A percentile compares a stretch with the other conserved stretches of the same genome.
Evolutionary conservation across 2,888 invertebrate species (phyloP).

Genomic region (Lamellibrachia columna): DNA sequence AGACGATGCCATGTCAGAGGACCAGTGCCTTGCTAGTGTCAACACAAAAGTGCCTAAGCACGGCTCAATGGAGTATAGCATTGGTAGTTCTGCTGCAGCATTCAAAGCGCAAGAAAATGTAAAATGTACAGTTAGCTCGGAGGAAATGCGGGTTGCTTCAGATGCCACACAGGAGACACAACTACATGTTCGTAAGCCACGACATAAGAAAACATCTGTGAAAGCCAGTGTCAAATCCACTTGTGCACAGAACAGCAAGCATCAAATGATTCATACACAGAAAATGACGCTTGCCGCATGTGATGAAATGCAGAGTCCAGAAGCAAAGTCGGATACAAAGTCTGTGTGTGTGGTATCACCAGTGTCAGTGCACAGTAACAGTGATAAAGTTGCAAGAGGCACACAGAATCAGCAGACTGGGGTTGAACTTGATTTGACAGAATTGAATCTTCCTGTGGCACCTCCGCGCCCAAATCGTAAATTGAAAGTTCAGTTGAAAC

Average conservation of each 20-base stretch:
- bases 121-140: not conserved
- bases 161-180: not conserved
- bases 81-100: not conserved
- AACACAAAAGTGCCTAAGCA: not conserved
- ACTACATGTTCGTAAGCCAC: not conserved
- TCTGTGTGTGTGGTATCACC: not conserved
- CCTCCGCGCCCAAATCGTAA: not conserved
- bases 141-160: not conserved
- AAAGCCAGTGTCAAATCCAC: not conserved
- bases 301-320: not conserved
- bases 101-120: not conserved
- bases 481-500: conserved; percentile 3
- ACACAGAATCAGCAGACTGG: not conserved
- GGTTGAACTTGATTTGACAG: not conserved
- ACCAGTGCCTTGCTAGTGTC: not conserved
- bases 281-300: not conserved
- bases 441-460: not conserved
- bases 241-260: not conserved
- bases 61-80: not conserved
- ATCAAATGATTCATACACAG: not conserved
- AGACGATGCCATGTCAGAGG: not conserved
- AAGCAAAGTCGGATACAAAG: not conserved
- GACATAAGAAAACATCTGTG: not conserved
- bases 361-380: not conserved
- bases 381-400: not conserved